Base-by-base conservation (phyloP, 2,888 invertebrate species). In the Philereme vetulata region DNA sequence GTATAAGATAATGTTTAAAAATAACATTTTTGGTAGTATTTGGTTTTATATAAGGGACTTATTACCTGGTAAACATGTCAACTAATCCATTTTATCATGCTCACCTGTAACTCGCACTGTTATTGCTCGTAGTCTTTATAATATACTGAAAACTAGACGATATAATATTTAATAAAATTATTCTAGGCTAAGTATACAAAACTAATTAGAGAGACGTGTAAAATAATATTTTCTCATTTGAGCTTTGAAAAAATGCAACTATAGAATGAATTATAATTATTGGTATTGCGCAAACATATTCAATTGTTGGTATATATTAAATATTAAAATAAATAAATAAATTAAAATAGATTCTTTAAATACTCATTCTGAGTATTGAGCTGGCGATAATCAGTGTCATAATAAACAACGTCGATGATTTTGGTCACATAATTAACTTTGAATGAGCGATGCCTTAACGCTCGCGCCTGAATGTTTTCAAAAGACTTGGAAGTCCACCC, bases 81-180 rank as follows among this genome's bases (percentile, higher is more conserved):
- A 21, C 21, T 21, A 21, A 21, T 46, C n/a, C 35, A 9, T 56
- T 51, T 34, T 6, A 11, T 33, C 33, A 43, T 8, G 9, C 45
- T 44, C 40, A 42, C 9, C 40, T 51, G 11, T 51, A 42, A 10
- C 42, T 52, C 49, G 9, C 45, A 56, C 43, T 42, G n/a, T 52
- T 49, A 49, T 36, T 33, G 40, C 50, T 45, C 38, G 46, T 56
- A 57, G 62, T 62, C 57, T 62, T 56, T 43, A 42, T 21, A 21
- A 45, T 45, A 34, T 45, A 47, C 44, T 40, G 48, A 45, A 45
- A 47, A 36, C 21, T 32, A 57, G 47, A 33, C 38, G 38, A n/a
- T 40, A 7, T 40, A 7, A 9, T 40, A 7, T 36, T 52, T 21
- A 1, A n/a, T 45, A 9, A 47, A 21, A 50, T 38, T 34, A 51